Percentiles rank a stretch among this genome's conserved stretches.
phyloP scores from a whole-genome alignment of 1,140 invertebrate species.

The Pachypeltis micranthus region DNA sequence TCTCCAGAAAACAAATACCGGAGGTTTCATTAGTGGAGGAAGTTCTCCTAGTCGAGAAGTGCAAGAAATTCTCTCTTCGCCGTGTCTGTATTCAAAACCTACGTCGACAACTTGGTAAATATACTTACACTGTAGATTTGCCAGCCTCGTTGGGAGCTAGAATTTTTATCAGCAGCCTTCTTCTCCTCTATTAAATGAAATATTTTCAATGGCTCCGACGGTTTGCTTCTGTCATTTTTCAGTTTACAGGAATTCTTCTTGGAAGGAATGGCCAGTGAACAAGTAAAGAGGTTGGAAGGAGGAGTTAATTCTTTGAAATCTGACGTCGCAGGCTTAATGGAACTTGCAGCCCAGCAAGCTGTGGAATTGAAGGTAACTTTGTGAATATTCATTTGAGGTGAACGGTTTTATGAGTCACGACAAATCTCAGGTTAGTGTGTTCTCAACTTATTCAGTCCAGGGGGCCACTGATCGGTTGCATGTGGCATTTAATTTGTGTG shows the following conservation, averaged over 20 bases:
- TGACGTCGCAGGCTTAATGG: not conserved
- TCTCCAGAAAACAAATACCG: no score
- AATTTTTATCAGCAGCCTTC: no score
- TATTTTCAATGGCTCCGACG: no score
- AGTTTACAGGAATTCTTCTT: not conserved
- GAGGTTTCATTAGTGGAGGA: conserved; percentile 45
- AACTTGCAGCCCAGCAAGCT: not conserved
- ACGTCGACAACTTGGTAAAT: not conserved
- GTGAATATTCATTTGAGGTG: no score
- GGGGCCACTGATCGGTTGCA: no score
- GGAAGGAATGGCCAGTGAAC: not conserved
- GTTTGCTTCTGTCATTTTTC: no score
- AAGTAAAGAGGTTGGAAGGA: not conserved
- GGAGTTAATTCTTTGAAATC: not conserved
- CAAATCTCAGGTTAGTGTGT: no score
- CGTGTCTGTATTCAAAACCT: not conserved
- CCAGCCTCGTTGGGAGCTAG: no score
- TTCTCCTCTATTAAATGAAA: no score
- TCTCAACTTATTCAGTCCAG: no score
- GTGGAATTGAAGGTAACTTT: not conserved
- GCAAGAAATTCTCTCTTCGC: conserved; percentile 45
- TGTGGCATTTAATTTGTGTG: no score
- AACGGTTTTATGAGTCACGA: no score
- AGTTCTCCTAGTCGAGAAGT: conserved; percentile 79
- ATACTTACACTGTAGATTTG: not conserved